Percentiles rank a stretch among this genome's conserved stretches.
Conservation (phyloP, 2,888 invertebrate species). For the Philereme vetulata region DNA sequence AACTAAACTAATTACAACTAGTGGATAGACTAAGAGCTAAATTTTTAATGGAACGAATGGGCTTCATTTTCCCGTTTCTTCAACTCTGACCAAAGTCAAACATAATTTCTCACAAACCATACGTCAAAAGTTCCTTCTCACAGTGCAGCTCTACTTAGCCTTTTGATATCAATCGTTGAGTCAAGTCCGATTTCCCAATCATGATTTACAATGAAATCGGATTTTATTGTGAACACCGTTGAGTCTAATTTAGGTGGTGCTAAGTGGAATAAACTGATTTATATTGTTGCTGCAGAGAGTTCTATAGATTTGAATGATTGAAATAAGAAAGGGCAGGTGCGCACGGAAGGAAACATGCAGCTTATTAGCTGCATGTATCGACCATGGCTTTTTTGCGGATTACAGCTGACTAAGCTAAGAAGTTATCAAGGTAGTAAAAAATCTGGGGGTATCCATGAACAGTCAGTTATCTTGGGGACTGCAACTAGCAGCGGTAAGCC, state of each 20-base stretch:
- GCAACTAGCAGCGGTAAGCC: too few species aligned
- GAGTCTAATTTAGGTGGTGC: conserved; percentile 34
- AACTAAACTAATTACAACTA: too few species aligned
- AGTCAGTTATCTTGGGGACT: too few species aligned
- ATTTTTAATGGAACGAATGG: too few species aligned
- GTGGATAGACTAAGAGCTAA: too few species aligned
- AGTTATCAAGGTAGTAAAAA: too few species aligned
- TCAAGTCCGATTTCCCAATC: conserved; percentile 34
- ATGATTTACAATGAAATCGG: conserved; percentile 34
- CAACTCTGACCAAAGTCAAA: too few species aligned
- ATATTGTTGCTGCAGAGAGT: conserved; percentile 10
- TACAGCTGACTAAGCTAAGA: too few species aligned
- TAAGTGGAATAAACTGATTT: conserved; percentile 24
- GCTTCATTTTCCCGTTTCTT: too few species aligned
- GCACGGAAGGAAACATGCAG: neutral
- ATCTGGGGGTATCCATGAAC: too few species aligned
- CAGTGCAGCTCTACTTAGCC: conserved; percentile 24
- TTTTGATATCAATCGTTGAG: conserved; percentile 40
- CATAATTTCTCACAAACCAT: neutral
- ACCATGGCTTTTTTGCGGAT: too few species aligned
- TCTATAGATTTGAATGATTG: conserved; percentile 8
- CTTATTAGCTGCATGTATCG: too few species aligned
- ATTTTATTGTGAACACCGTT: conserved; percentile 34
- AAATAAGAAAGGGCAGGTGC: conserved; percentile 3
- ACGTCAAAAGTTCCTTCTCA: conserved; percentile 3